Evolutionary conservation across 2,797 vertebrate species (phyloP), one percentile per base, ranked within the genome.

Genomic region (Intellagama lesueurii): DNA sequence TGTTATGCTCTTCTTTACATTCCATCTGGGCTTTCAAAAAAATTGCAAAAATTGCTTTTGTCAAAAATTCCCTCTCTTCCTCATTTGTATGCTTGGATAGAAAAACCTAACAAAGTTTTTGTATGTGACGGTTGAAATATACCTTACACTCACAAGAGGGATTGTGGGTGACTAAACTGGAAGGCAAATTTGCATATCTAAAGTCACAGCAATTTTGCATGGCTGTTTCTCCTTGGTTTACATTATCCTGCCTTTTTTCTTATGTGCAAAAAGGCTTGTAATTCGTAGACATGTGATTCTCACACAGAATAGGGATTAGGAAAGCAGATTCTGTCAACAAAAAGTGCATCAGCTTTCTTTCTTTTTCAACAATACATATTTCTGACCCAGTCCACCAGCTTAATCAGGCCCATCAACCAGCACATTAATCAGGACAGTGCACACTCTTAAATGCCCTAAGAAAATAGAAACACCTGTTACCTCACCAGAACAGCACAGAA

Each of bases 51-150:
- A 26, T 35, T 83, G 75, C 24, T 88, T 86, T 90, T 89, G 69
- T 87, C 85, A 96, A 92, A 93, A 64, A 47, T 52, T 75, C 30
- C 26, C n/a, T 81, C 86, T 75, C 44, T 77, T 91, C 93, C 91
- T 94, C 91, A 94, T 89, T 72, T 91, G 90, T 93, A 94, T 93
- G 69, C 87, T n/a, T 30, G 28, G 47, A 86, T 89, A 80, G 89
- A 76, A 92, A 75, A 85, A 73, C 89, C 93, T 94, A 69, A 69
- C 80, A 47, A 40, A 56, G 12, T 7, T 56, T 8, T 93, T 94
- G 92, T 91, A 75, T 90, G 88, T 87, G 93, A 89, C 80, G 91
- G 88, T 92, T 93, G 91, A 94, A 95, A 90, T 82, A 91, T 82
- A 90, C 83, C 90, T 91, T 94, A 91, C 92, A 75, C 86, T 95